Percentiles rank a stretch among this genome's conserved stretches.
These are phyloP conservation scores for Pterobdella sp. DNA, from an alignment of 2,888 invertebrate species.

Conservation along the genomic window DNA sequence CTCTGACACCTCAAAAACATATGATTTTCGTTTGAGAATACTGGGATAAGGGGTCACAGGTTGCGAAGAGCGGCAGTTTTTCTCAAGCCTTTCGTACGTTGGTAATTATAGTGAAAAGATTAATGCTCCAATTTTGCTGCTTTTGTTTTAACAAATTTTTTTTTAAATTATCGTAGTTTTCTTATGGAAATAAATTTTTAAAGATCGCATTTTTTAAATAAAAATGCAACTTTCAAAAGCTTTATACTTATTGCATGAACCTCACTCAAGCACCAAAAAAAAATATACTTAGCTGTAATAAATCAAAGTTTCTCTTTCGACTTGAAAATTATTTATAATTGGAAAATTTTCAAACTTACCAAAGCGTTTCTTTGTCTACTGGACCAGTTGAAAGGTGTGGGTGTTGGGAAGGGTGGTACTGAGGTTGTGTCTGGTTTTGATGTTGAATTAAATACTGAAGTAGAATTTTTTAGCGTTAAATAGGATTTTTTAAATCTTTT, in stretches of 20 bases:
- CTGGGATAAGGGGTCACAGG: too few species aligned
- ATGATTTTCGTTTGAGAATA: too few species aligned
- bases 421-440: too few species aligned
- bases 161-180: neutral
- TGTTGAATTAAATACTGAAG: too few species aligned
- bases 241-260: too few species aligned
- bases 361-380: conserved; percentile 5
- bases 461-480: too few species aligned
- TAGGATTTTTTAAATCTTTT: too few species aligned
- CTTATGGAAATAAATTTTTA: neutral
- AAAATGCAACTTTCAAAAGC: neutral
- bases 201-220: neutral
- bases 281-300: neutral
- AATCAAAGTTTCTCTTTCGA: neutral
- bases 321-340: neutral
- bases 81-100: neutral
- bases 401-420: neutral
- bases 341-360: neutral
- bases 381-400: neutral
- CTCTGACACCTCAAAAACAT: too few species aligned
- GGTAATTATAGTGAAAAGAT: neutral
- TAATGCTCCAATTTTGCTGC: neutral
- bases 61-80: neutral
- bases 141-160: neutral
- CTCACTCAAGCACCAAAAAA: too few species aligned